Evolutionary conservation across 2,797 vertebrate genomes (phyloP), one percentile per base, ranked within the genome.

Genomic region (Kryptopterus vitreolus): DNA sequence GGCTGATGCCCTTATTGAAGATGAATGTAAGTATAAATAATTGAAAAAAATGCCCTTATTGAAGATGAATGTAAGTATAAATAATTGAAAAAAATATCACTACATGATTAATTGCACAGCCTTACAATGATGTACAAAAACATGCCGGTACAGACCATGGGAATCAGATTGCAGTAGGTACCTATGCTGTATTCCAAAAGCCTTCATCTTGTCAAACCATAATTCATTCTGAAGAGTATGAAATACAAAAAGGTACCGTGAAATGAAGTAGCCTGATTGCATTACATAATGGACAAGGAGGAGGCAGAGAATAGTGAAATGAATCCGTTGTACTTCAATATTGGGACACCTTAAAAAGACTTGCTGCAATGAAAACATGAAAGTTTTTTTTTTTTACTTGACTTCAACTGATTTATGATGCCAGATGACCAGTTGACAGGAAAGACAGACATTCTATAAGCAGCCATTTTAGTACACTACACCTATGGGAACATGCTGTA

Each of bases 401-500:
- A 53, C 43, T 66, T 33, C 52, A 68, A 29, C 0, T 68, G 12
- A 80, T 72, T 65, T 50, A 78, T 78, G 52, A 33, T 59, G 43
- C 61, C 50, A 73, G 65, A 43, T 53, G 24, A 79, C 59, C 26
- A 46, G 7, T 58, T 22, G 72, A 50, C 52, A 68, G 46, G 68
- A 84, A 83, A 75, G 55, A 66, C 71, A 66, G 50, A 82, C 77
- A 77, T 61, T 82, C 76, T 59, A 33, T 63, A 58, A 24, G 29
- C 29, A 26, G 38, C 4, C 31, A n/a, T 29, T 65, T 66, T 35
- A 75, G 29, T 13, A 62, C 31, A 50, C 29, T 53, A 76, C 31
- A 76, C 35, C 29, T 55, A 62, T 57, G 15, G 52, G 65, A 68
- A 76, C 72, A 65, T 26, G 38, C 38, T 7, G 38, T 43, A 43